Conservation (phyloP, 2,797 vertebrate species). For the Aeoliscus strigatus region DNA sequence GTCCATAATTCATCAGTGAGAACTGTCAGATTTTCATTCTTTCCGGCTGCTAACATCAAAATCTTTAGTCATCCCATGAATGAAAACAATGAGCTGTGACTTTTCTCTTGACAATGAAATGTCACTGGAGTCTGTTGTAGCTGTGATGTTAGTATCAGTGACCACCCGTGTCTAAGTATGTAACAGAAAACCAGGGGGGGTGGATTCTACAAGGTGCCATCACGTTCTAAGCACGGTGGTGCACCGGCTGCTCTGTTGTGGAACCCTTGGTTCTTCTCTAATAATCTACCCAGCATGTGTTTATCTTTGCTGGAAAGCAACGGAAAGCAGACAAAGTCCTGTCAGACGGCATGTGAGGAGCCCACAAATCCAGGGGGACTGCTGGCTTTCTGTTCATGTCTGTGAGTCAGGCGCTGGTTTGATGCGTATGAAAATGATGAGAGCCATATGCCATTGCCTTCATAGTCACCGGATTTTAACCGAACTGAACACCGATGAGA, state of each 20-base stretch:
- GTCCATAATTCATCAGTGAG: too few relatives aligned
- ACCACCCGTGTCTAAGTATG: conserved; percentile 69
- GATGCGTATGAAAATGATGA: conserved; percentile 1
- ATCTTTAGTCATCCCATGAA: conserved; percentile 36
- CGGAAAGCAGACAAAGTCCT: conserved; percentile 55
- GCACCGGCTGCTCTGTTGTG: conserved; percentile 61
- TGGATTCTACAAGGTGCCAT: conserved; percentile 56
- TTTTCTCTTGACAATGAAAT: conserved; percentile 56
- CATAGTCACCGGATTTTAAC: neutral
- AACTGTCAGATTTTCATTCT: conserved; percentile 7
- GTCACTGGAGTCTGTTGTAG: conserved; percentile 51
- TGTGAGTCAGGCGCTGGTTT: conserved; percentile 4
- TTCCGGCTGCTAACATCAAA: conserved; percentile 14
- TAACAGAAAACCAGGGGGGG: conserved; percentile 57
- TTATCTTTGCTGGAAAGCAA: conserved; percentile 75
- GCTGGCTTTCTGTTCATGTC: conserved; percentile 49
- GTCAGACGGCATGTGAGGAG: conserved; percentile 66
- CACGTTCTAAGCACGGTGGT: conserved; percentile 57
- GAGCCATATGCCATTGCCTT: neutral
- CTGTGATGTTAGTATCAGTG: conserved; percentile 55
- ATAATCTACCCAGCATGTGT: conserved; percentile 77
- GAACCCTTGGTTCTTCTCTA: conserved; percentile 67
- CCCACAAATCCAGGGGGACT: conserved; percentile 65
- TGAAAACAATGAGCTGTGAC: conserved; percentile 48
- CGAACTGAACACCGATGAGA: neutral